Base-by-base conservation (phyloP, 2,113 vertebrate species). In the Cebus imitator region DNA sequence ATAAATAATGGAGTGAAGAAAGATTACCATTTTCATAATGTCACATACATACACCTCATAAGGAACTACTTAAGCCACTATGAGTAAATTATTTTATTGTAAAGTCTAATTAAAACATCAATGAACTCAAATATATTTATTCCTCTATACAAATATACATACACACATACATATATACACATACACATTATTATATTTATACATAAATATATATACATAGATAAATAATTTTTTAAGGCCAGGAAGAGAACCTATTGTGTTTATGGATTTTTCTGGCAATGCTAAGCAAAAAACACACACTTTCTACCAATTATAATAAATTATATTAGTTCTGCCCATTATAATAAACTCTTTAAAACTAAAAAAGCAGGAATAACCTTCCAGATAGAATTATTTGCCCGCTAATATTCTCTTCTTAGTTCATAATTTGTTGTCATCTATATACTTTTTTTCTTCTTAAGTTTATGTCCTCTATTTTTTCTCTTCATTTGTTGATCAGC, bases 271-370 rank as follows among this genome's bases (percentile, higher is more conserved):
- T 93, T 78, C 75, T 70, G 35, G 73, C 83, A 90, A 48, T 9
- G 40, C 14, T 80, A 95, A 50, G 52, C 57, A 89, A 94, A 88
- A 40, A 30, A 91, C 16, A 76, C 2, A 85, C 55, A 57, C 5
- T 91, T 81, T 86, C 72, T 91, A 78, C 20, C 10, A 89, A 43
- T 64, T 70, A 89, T 35, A 97, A 75, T 50, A 50, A 97, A 91
- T 30, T 27, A 61, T 27, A 61, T 30, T 27, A 30, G 70, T 73
- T 86, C 72, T 91, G 73, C 10, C 12, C 86, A 50, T 70, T 70
- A 89, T 35, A 97, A 75, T 50, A 50, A 97, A 91, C 79, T 83
- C 75, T 84, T 87, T 10, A 83, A 90, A 35, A 61, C 72, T 37
- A 48, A 75, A 75, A 91, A 76, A 70, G 45, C 30, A 91, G 35